These are phyloP conservation scores for Nomada fucata DNA, from an alignment of 2,888 invertebrate species.

Conservation along the genomic window DNA sequence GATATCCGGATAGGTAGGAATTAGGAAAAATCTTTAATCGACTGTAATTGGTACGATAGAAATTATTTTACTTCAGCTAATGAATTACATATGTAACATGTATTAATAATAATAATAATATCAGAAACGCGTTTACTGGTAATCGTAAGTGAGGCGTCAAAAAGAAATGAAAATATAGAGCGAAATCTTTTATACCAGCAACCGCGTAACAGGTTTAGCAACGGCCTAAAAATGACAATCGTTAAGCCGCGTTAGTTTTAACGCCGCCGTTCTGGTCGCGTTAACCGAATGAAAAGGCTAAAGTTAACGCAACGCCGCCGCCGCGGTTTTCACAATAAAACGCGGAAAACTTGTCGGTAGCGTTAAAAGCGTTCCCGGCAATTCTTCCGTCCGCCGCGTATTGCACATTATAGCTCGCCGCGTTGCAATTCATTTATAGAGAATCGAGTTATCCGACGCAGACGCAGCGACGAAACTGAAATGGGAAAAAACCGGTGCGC, in stretches of 20 bases:
- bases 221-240: neutral
- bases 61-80: too few relatives aligned
- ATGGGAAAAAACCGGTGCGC: neutral
- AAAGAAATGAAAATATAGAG: too few relatives aligned
- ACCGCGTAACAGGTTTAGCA: neutral
- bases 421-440: conserved; percentile 23
- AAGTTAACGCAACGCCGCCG: conserved; percentile 1
- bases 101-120: too few relatives aligned
- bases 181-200: neutral
- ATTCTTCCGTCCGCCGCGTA: conserved; percentile 20
- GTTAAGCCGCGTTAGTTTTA: neutral
- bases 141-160: too few relatives aligned
- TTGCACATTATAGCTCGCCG: neutral
- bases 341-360: conserved; percentile 7
- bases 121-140: too few relatives aligned
- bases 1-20: too few relatives aligned
- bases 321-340: neutral
- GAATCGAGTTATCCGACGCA: conserved; percentile 26
- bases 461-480: conserved; percentile 14
- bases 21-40: too few relatives aligned
- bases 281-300: conserved; percentile 5
- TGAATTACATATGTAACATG: too few relatives aligned
- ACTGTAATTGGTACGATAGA: too few relatives aligned
- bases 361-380: conserved; percentile 22
- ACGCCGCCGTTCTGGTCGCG: neutral